Conservation (phyloP, 2,113 vertebrate genomes). For the Chloroceryle aenea region DNA sequence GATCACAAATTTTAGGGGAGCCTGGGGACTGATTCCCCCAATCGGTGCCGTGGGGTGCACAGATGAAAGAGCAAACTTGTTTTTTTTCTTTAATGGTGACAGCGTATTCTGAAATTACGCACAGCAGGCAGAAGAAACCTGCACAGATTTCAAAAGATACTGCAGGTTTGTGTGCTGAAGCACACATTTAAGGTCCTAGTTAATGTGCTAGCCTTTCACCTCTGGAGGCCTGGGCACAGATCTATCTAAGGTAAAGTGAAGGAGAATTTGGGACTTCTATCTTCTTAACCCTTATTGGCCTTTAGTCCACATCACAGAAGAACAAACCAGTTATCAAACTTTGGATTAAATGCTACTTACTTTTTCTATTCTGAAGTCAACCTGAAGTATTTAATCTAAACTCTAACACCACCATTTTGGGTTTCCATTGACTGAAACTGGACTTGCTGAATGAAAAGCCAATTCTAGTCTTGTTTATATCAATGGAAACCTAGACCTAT, state of each 20-base stretch:
- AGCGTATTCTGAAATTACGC: conserved; percentile 74
- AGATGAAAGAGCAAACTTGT: conserved; percentile 71
- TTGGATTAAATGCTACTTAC: background rate
- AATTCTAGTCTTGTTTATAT: background rate
- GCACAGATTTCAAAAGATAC: conserved; percentile 81
- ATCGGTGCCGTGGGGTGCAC: conserved; percentile 65
- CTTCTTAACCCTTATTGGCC: conserved; percentile 56
- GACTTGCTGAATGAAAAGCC: background rate
- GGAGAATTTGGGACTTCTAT: conserved; percentile 32
- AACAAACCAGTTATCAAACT: background rate
- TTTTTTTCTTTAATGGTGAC: conserved; percentile 74
- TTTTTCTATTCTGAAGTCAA: background rate
- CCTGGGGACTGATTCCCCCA: conserved; percentile 75
- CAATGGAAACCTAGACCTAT: background rate
- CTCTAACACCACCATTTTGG: background rate
- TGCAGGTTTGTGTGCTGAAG: conserved; percentile 74
- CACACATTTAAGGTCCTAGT: conserved; percentile 67
- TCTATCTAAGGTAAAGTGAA: conserved; percentile 61
- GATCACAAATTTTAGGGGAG: conserved; percentile 82
- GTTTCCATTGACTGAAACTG: background rate
- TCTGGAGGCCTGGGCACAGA: conserved; percentile 55
- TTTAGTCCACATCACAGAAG: background rate
- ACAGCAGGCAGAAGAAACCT: conserved; percentile 79
- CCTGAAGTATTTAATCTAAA: background rate
- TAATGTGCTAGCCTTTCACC: conserved; percentile 72